Base-by-base conservation (phyloP, 2,113 vertebrate genomes). In the Oryctolagus cuniculus region DNA sequence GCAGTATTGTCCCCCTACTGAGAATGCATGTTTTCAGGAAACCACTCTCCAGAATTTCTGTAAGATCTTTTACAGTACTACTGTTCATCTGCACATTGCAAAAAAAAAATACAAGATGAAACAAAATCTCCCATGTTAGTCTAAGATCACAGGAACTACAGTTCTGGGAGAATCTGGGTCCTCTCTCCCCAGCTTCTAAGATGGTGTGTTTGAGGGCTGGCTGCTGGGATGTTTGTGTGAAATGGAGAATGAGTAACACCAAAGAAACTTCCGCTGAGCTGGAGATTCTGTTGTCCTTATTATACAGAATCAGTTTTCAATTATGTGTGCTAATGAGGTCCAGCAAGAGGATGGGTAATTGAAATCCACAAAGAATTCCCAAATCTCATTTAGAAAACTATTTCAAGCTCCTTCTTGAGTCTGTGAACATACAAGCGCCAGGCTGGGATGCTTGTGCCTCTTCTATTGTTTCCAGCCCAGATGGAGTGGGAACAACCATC, bases 311-410 rank as follows among this genome's bases (percentile, higher is more conserved):
- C 91, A 61, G 96, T 96, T 97, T 96, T 89, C 94, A 96, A 96
- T 95, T 91, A 87, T 0, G 10, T 91, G 89, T 63, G 49, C 93
- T 96, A 96, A 97, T 94, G 91, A 97, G 95, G 93, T 92, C 89
- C 95, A 96, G 74, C 91, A 73, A 90, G 19, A 69, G 93, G 95
- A 75, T 93, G 93, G 38, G 86, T 96, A 89, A 96, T 78, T 96
- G 95, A 94, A 97, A 94, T 92, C 93, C 83, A 89, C 90, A 89
- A 93, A 95, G 83, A 97, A 96, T 89, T 95, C 89, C 95, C 96
- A 73, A 90, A 93, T 91, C 91, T 96, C 94, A 95, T 96, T 96
- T 91, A 89, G 84, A 91, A 94, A 96, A 87, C 86, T 67, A 72
- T 94, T 95, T 93, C 91, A 81, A 91, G 84, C 36, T 89, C 78